Evolutionary conservation across 92 coral and sea anemone species (phyloP), one percentile per base, ranked within the genome.

Genomic region (Bergia puertoricense): DNA sequence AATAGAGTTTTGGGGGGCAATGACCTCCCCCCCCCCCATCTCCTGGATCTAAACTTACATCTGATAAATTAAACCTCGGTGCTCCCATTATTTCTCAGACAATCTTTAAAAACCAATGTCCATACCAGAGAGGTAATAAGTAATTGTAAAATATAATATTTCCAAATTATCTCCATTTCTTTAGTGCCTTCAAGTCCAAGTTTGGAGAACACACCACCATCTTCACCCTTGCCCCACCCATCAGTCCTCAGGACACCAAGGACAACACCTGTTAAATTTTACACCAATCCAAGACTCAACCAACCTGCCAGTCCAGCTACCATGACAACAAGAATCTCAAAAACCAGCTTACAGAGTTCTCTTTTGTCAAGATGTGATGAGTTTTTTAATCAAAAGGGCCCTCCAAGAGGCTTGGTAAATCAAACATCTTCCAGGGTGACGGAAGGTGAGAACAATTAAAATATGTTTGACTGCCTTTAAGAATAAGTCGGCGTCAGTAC

Each of bases 211-310:
- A 84, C 87, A 20, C 78, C 46, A 71, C 87, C 87, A 11, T 84
- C 79, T 39, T 84, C 79, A 30, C 87, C 87, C 54, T 8, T 84
- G 65, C 41, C 44, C 23, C 37, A 9, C 45, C 77, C 43, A 43
- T 68, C 86, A 23, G 77, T n/a, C 18, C 22, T 20, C 57, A 82
- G 86, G 43, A 75, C 66, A 11, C 71, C 89, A 51, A 86, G 92
- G 85, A 77, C 89, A 18, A 85, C 89, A 56, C 91, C 90, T 46
- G 18, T 82, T 40, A 93, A 82, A 68, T 62, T 93, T 44, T 88
- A 59, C 82, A 93, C 95, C 89, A 93, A 90, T 74, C 93, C 93
- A 80, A 81, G 93, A 85, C 86, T 93, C 23, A 90, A 91, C 79
- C 91, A 86, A 48, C 81, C 87, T 9, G 82, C 91, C 74, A 88